Evolutionary conservation across 1,140 invertebrate species (phyloP).

Genomic region (Anoplophora glabripennis): DNA sequence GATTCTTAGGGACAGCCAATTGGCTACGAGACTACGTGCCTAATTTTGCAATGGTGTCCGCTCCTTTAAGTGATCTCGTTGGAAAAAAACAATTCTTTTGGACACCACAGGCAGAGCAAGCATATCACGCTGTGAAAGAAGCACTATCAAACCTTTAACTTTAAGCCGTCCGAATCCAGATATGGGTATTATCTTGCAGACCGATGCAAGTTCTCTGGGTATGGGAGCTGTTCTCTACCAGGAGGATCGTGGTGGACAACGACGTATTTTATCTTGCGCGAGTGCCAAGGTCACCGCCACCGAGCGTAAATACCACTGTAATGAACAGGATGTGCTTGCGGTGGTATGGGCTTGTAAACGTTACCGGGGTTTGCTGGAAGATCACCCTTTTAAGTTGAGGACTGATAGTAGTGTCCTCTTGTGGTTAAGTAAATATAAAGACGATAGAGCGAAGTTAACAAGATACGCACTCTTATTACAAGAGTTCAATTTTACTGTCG

Average conservation of each 20-base stretch:
- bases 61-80: slow-evolving; percentile 25
- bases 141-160: not conserved
- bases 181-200: slow-evolving; percentile 12
- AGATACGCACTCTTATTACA: slow-evolving; percentile 35
- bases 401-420: slow-evolving; percentile 19
- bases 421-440: slow-evolving; percentile 33
- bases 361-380: slow-evolving; percentile 39
- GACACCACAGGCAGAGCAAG: too few species aligned
- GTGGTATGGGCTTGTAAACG: slow-evolving; percentile 39
- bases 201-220: slow-evolving; percentile 11
- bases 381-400: slow-evolving; percentile 32
- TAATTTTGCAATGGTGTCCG: slow-evolving; percentile 20
- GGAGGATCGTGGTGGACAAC: not conserved
- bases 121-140: too few species aligned
- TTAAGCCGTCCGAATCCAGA: slow-evolving; percentile 9
- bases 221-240: slow-evolving; percentile 23
- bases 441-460: slow-evolving; percentile 34
- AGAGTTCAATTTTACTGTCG: too few species aligned
- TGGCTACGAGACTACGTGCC: slow-evolving; percentile 36
- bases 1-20: slow-evolving; percentile 28
- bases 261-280: slow-evolving; percentile 12
- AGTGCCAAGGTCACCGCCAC: slow-evolving; percentile 13
- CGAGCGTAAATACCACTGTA: slow-evolving; percentile 20
- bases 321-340: slow-evolving; percentile 22
- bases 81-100: slow-evolving; percentile 20